These are phyloP conservation scores for Nettapus auritus DNA, from an alignment of 2,113 vertebrate species.

Conservation along the genomic window DNA sequence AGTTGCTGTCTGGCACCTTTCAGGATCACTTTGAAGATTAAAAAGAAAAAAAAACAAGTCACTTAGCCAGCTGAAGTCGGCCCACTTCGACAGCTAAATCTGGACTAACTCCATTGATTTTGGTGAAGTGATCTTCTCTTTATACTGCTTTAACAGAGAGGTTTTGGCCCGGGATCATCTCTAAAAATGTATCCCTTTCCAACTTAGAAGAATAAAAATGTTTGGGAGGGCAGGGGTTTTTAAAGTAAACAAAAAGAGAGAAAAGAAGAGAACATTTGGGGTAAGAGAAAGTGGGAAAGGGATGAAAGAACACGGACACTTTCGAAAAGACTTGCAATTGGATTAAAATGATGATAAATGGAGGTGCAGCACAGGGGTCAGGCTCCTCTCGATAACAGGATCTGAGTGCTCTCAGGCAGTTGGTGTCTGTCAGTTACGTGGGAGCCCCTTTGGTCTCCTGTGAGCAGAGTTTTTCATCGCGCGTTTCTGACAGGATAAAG, in stretches of 20 bases:
- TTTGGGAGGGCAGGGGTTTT: not conserved
- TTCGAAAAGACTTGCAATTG: constrained; percentile 41
- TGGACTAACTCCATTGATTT: constrained; percentile 25
- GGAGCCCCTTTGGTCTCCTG: constrained; percentile 39
- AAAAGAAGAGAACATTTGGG: not conserved
- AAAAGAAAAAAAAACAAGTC: not conserved
- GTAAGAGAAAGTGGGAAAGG: constrained; percentile 41
- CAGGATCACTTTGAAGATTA: constrained; percentile 14
- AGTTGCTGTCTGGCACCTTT: constrained; percentile 6
- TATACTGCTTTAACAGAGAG: not conserved
- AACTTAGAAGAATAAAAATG: not conserved
- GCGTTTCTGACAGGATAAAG: constrained; percentile 69
- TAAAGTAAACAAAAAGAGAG: not conserved
- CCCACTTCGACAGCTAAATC: not conserved
- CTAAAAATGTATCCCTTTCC: not conserved
- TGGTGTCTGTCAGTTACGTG: constrained; percentile 53
- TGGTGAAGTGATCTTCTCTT: constrained; percentile 8
- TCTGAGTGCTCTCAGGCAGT: constrained; percentile 41
- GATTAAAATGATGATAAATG: constrained; percentile 62
- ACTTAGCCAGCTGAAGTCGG: constrained; percentile 16
- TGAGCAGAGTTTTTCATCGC: constrained; percentile 59
- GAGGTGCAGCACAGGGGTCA: constrained; percentile 46
- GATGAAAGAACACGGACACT: constrained; percentile 45
- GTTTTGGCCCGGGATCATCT: not conserved
- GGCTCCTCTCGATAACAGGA: constrained; percentile 60